phyloP scores from a whole-genome alignment of 2,888 invertebrate species.

The Pheosia tremula region DNA sequence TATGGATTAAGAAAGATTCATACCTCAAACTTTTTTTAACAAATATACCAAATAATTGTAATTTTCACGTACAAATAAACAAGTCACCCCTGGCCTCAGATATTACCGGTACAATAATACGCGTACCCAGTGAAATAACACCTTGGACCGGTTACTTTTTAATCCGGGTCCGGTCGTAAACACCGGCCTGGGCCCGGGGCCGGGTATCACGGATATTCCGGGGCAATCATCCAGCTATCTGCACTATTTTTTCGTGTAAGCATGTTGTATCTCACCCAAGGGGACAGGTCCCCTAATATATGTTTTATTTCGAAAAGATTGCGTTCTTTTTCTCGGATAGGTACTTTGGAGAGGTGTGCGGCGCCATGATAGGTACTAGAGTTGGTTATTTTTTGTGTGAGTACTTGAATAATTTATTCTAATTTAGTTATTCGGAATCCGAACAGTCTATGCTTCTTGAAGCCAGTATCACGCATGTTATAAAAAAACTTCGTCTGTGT shows the following conservation, averaged over 20 bases:
- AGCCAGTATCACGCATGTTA: too few relatives aligned
- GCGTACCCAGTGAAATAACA: constrained; percentile 33
- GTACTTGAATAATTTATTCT: too few relatives aligned
- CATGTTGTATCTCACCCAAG: constrained; percentile 62
- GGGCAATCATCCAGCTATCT: constrained; percentile 77
- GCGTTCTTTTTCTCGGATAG: constrained; percentile 3
- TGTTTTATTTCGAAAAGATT: constrained; percentile 65
- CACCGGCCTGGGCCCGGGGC: constrained; percentile 46
- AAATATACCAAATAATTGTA: too few relatives aligned
- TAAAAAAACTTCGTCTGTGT: too few relatives aligned
- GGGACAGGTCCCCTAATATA: constrained; percentile 56
- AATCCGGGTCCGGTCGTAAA: constrained; percentile 74
- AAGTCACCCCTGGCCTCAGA: constrained; percentile 1
- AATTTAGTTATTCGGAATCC: too few relatives aligned
- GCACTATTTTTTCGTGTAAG: constrained; percentile 75
- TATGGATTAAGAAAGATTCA: too few relatives aligned
- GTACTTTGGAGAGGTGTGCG: too few relatives aligned
- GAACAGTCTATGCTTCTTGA: too few relatives aligned
- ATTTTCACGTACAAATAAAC: too few relatives aligned
- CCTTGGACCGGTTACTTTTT: constrained; percentile 65
- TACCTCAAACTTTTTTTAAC: too few relatives aligned
- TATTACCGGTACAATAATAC: constrained; percentile 39
- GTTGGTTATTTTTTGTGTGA: too few relatives aligned
- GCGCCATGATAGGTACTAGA: neutral
- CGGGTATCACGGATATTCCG: constrained; percentile 73